phyloP scores from a whole-genome alignment of 2,797 vertebrate genomes.

The Glyptemys insculpta region DNA sequence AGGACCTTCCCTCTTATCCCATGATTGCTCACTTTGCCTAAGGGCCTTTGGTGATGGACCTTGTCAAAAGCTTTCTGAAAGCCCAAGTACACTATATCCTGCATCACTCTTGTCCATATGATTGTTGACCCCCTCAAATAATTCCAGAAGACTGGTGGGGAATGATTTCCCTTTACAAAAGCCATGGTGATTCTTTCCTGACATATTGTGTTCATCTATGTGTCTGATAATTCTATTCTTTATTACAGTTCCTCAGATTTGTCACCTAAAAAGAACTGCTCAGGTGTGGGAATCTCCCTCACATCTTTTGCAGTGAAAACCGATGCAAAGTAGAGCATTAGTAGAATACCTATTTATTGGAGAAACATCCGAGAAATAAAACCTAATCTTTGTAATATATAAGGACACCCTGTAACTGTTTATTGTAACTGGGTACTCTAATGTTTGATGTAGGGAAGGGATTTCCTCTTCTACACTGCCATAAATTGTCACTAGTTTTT shows the following conservation, averaged over 20 bases:
- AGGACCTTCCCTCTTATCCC: too few relatives aligned
- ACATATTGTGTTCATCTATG: background rate
- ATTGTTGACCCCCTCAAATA: background rate
- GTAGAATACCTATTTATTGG: background rate
- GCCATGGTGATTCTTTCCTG: background rate
- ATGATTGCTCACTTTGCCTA: too few relatives aligned
- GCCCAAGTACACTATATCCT: background rate
- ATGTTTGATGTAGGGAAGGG: rapidly evolving
- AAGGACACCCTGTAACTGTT: background rate
- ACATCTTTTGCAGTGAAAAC: background rate
- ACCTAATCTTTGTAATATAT: background rate
- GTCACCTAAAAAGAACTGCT: background rate
- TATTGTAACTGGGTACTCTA: background rate
- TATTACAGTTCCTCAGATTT: background rate
- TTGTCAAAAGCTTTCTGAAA: background rate
- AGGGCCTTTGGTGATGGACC: too few relatives aligned
- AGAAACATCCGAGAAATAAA: background rate
- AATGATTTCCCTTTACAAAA: too few relatives aligned
- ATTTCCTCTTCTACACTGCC: background rate
- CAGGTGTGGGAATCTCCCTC: background rate
- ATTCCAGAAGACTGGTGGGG: background rate
- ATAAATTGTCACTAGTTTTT: background rate
- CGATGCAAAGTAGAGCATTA: background rate
- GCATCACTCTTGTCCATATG: background rate
- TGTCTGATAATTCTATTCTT: too few relatives aligned